phyloP scores from a whole-genome alignment of 2,888 invertebrate species.

The Fissipunctia ypsillon region DNA sequence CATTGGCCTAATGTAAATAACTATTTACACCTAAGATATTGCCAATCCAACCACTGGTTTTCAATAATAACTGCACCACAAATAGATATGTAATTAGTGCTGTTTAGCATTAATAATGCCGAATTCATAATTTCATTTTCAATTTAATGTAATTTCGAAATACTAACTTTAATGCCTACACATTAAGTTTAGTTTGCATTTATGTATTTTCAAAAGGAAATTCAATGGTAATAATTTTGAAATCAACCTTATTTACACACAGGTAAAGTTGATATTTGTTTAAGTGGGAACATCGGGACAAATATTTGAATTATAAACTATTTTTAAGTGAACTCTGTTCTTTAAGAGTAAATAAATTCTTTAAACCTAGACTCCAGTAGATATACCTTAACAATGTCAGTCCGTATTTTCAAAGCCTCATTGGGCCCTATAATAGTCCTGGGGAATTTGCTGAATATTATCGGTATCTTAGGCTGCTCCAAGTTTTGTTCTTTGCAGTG shows the following conservation, averaged over 20 bases:
- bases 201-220: not conserved
- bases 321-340: not conserved
- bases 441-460: slow-evolving; percentile 96
- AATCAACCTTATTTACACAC: not conserved
- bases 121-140: not conserved
- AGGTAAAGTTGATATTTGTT: not conserved
- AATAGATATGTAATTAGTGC: not conserved
- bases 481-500: slow-evolving; percentile 96
- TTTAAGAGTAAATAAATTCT: not conserved
- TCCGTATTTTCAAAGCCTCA: slow-evolving; percentile 90
- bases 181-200: not conserved
- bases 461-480: slow-evolving; percentile 93
- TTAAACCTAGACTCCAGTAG: not conserved
- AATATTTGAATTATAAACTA: not conserved
- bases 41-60: not conserved
- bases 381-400: slow-evolving; percentile 66
- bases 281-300: too few species aligned
- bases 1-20: not conserved
- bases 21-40: too few species aligned
- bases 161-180: not conserved
- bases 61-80: not conserved
- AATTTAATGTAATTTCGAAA: not conserved
- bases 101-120: not conserved
- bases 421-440: slow-evolving; percentile 94
- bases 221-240: not conserved